Evolutionary conservation across 2,888 invertebrate species (phyloP).

Genomic region (Homarus gammarus): DNA sequence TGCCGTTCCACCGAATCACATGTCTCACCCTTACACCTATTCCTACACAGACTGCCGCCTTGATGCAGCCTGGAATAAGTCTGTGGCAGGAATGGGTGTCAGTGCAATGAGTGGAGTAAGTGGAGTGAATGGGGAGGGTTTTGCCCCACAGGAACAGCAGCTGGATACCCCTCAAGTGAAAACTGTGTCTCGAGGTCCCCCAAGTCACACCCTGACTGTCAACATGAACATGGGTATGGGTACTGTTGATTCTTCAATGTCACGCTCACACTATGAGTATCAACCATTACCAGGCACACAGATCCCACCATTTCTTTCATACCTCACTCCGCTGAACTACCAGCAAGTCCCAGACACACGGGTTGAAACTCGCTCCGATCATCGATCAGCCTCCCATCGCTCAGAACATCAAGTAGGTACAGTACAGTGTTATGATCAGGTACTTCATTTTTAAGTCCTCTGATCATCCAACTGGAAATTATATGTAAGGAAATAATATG

Average conservation of each 20-base stretch:
- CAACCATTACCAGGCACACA: conserved; percentile 47
- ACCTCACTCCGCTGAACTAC: conserved; percentile 51
- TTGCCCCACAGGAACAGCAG: conserved; percentile 42
- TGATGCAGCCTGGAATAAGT: conserved; percentile 66
- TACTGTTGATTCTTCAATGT: conserved; percentile 41
- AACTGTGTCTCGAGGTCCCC: conserved; percentile 3
- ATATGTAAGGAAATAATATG: too few species aligned
- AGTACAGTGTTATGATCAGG: too few species aligned
- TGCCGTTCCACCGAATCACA: conserved; percentile 32
- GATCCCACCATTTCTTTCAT: conserved; percentile 58
- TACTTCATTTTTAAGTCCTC: too few species aligned
- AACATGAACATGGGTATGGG: conserved; percentile 54
- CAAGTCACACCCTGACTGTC: conserved; percentile 35
- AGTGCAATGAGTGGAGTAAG: conserved; percentile 9
- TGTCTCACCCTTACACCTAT: conserved; percentile 60
- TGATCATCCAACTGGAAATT: too few species aligned
- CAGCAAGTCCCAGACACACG: conserved; percentile 50
- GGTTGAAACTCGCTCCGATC: conserved; percentile 28
- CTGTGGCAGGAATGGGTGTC: conserved; percentile 45
- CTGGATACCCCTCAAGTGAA: conserved; percentile 52
- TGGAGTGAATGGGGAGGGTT: conserved; percentile 49
- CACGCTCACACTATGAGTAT: conserved; percentile 62
- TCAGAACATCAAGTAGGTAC: conserved; percentile 11
- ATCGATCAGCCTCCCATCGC: conserved; percentile 22
- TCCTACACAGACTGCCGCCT: conserved; percentile 65